Conservation (phyloP, 53 echinoderm and acorn worm species). For the Luidia sarsii region DNA sequence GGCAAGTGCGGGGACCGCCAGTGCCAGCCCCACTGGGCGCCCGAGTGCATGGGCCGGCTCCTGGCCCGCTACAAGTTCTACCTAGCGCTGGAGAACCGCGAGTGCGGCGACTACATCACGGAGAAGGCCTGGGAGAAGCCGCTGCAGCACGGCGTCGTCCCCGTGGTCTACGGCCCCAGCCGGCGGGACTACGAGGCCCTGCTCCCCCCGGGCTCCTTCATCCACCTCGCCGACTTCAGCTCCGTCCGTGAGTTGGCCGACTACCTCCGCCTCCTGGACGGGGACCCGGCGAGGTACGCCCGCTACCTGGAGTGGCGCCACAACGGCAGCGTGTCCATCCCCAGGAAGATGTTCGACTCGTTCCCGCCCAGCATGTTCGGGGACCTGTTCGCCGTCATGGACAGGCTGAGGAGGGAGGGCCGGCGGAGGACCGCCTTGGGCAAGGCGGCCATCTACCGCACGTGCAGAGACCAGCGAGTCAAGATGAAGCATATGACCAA, state of each 20-base stretch:
- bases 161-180: constrained; percentile 71
- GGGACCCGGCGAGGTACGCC: constrained; percentile 61
- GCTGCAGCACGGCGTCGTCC: constrained; percentile 44
- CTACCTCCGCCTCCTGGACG: constrained; percentile 66
- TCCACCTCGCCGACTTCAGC: constrained; percentile 71
- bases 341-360: constrained; percentile 39
- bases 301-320: constrained; percentile 77
- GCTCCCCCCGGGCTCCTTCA: constrained; percentile 74
- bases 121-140: constrained; percentile 78
- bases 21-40: constrained; percentile 12
- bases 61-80: constrained; percentile 67
- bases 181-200: constrained; percentile 64
- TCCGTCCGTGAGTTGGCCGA: constrained; percentile 62
- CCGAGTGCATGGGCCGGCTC: constrained; percentile 28
- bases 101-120: constrained; percentile 82
- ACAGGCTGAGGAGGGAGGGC: constrained; percentile 45
- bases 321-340: constrained; percentile 37
- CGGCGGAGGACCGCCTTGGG: constrained; percentile 45
- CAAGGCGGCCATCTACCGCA: constrained; percentile 19
- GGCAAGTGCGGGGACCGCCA: constrained; percentile 59
- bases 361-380: constrained; percentile 60
- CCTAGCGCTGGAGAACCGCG: constrained; percentile 71
- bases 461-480: background rate
- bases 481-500: no score
- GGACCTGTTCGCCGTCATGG: constrained; percentile 55